Evolutionary conservation across 1,140 invertebrate species (phyloP), one percentile per base, ranked within the genome.

Genomic region (Trigoniulus corallinus): DNA sequence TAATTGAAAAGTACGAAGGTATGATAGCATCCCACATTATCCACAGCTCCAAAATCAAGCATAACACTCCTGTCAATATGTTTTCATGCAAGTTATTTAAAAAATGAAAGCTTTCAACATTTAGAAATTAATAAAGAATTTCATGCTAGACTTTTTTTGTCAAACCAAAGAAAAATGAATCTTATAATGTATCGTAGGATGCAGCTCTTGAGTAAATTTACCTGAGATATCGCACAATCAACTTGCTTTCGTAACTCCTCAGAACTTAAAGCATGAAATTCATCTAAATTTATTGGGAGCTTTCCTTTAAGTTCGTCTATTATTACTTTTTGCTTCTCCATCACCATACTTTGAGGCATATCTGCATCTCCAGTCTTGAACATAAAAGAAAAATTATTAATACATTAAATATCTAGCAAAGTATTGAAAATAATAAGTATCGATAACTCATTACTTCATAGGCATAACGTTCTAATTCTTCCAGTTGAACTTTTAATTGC

Each of bases 391-490:
- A 40, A 53, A 45, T 40, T 29, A 18, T 23, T 12, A 15, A 41
- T 20, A 40, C 12, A 40, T 49, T 48, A 13, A 46, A 34, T n/a
- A n/a, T n/a, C n/a, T n/a, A n/a, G n/a, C n/a, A n/a, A n/a, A n/a
- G n/a, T n/a, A n/a, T n/a, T n/a, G n/a, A n/a, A n/a, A n/a, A n/a
- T n/a, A n/a, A n/a, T n/a, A n/a, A n/a, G n/a, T n/a, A n/a, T n/a
- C 29, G 15, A 34, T 7, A 34, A 7, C 4, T 44, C 12, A 7
- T 58, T 59, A 68, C 69, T 60, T 92, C 84, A 69, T 92, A 94
- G 0, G 88, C 88, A 70, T 92, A 93, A 29, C 81, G 79, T 66
- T 98, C 94, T 27, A 98, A 71, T 62, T 98, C 92, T 63, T 89
- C 84, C 18, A 98, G 65, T 67, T 98, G 94, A 4, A 73, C 71